Conservation (phyloP, 2,888 invertebrate species). For the Hypolimnas misippus region DNA sequence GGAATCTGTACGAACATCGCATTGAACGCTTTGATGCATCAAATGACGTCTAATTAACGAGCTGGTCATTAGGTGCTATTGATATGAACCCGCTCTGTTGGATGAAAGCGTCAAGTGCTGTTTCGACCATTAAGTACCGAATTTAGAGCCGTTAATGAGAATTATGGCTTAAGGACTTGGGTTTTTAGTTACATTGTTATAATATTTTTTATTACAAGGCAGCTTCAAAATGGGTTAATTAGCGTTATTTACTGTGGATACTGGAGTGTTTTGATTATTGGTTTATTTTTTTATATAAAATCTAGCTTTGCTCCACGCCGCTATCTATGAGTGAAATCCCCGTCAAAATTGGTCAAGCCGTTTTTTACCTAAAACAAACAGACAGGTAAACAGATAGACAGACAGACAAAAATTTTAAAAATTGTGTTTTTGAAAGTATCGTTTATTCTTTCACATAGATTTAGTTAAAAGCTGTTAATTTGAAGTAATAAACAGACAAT, state of each 20-base stretch:
- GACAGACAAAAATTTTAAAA: no score
- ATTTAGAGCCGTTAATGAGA: conserved; percentile 8
- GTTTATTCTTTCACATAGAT: no score
- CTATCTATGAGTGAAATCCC: no score
- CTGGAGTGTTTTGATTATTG: not conserved
- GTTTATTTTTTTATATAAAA: no score
- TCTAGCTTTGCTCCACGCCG: no score
- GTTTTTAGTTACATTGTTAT: not conserved
- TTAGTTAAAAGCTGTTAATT: no score
- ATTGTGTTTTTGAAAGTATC: no score
- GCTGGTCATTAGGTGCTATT: conserved; percentile 61
- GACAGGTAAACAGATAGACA: no score
- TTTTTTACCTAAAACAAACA: no score
- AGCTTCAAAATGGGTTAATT: not conserved
- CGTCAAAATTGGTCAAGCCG: no score
- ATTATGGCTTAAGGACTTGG: not conserved
- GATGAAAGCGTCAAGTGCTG: conserved; percentile 36
- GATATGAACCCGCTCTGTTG: conserved; percentile 53
- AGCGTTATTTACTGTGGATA: not conserved
- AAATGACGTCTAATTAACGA: conserved; percentile 64
- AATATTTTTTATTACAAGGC: not conserved
- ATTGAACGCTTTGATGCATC: conserved; percentile 54
- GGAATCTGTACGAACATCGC: conserved; percentile 48
- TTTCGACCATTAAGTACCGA: conserved; percentile 8
- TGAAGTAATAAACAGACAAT: no score